These are phyloP conservation scores for Macrotis lagotis DNA, from an alignment of 2,113 vertebrate genomes.

Conservation along the genomic window DNA sequence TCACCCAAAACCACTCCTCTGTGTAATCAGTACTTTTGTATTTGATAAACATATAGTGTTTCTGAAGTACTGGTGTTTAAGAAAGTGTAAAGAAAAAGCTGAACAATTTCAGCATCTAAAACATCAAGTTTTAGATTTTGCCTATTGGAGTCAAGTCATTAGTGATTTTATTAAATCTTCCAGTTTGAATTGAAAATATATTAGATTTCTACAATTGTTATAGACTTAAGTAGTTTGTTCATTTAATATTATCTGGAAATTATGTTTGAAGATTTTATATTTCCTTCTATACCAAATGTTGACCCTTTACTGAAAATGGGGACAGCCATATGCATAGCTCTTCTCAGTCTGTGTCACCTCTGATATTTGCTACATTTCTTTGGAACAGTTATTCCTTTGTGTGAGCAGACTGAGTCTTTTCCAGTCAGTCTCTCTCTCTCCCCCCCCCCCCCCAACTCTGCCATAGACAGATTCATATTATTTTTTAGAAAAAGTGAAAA, in stretches of 20 bases:
- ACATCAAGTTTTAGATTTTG: background rate
- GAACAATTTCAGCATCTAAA: background rate
- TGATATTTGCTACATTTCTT: background rate
- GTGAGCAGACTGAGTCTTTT: background rate
- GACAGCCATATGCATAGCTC: background rate
- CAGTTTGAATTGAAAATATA: background rate
- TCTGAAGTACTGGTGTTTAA: background rate
- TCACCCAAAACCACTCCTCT: background rate
- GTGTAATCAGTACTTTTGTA: background rate
- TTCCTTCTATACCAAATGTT: background rate
- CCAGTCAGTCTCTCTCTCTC: too few species aligned
- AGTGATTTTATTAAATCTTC: background rate
- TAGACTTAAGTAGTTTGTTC: background rate
- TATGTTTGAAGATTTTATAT: background rate
- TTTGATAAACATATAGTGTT: background rate
- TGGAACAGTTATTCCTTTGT: background rate
- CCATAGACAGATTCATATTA: background rate
- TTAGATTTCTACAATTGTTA: background rate
- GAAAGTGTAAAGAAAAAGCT: background rate
- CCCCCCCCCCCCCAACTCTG: background rate
- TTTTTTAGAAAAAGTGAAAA: background rate
- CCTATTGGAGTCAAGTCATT: background rate
- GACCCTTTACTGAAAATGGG: background rate
- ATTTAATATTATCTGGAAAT: background rate
- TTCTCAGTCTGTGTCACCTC: background rate